These are phyloP conservation scores for Sinodicranocentrus sp. DNA, from an alignment of 2,888 invertebrate species.

Conservation along the genomic window DNA sequence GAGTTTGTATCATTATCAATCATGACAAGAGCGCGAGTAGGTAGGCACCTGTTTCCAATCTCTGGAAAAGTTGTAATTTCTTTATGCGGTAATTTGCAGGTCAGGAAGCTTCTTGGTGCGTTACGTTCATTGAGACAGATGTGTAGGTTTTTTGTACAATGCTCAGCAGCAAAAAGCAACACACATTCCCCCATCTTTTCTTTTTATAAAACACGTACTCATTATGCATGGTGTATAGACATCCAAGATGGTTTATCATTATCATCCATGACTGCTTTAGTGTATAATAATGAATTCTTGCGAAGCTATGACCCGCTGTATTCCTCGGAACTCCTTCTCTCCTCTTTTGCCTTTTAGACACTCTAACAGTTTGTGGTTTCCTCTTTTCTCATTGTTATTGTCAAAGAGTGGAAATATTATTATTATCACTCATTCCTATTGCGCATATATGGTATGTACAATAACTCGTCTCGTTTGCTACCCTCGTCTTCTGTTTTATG, in stretches of 20 bases:
- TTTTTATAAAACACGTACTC: neutral
- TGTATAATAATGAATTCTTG: constrained; percentile 13
- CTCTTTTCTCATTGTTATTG: constrained; percentile 57
- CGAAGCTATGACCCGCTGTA: constrained; percentile 8
- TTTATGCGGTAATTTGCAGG: constrained; percentile 55
- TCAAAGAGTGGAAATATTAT: constrained; percentile 25
- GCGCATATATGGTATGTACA: neutral
- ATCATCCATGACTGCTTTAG: constrained; percentile 10
- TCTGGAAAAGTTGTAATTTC: constrained; percentile 55
- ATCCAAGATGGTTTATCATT: constrained; percentile 15
- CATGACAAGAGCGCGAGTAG: neutral
- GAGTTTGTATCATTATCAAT: constrained; percentile 16
- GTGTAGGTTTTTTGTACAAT: too few species aligned
- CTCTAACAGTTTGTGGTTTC: constrained; percentile 50
- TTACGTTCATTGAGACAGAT: constrained; percentile 36
- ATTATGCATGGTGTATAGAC: constrained; percentile 37
- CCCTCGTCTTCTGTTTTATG: constrained; percentile 17
- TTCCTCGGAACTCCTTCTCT: neutral
- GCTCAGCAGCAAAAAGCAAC: neutral
- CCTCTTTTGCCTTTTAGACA: neutral
- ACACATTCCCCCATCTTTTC: neutral
- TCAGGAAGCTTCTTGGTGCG: constrained; percentile 58
- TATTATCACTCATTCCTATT: constrained; percentile 21
- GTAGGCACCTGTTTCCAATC: constrained; percentile 63
- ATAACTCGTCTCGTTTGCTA: neutral